A percentile compares a stretch with the other conserved stretches of the same genome.
Evolutionary conservation across 2,113 vertebrate species (phyloP).

Genomic region (Hemicordylus capensis): DNA sequence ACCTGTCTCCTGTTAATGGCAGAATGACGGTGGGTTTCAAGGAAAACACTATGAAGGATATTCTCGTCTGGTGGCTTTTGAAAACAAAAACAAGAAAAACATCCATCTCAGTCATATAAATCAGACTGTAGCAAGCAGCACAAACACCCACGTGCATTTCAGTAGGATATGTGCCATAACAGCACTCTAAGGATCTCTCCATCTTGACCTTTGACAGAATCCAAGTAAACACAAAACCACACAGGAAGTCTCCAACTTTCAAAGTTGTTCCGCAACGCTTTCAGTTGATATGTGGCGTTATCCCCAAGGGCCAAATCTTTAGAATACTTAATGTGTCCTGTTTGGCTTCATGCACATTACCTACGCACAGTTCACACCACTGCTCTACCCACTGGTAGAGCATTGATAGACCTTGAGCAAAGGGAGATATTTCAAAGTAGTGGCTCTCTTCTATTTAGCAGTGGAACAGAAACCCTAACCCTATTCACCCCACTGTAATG

Average conservation of each 20-base stretch:
- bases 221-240: not conserved
- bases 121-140: not conserved
- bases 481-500: no score
- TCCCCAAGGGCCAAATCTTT: accelerated
- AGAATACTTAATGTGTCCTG: not conserved
- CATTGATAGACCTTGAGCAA: no score
- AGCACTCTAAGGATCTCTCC: not conserved
- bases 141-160: not conserved
- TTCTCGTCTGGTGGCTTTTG: conserved; percentile 88
- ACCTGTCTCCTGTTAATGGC: conserved; percentile 94
- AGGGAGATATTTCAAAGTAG: no score
- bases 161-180: not conserved
- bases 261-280: not conserved
- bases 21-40: conserved; percentile 81
- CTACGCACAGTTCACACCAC: not conserved
- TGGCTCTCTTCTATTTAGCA: no score
- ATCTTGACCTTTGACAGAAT: not conserved
- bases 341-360: not conserved
- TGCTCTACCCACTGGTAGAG: no score
- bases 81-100: conserved; percentile 47
- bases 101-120: conserved; percentile 27
- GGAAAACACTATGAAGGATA: conserved; percentile 96
- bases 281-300: not conserved
- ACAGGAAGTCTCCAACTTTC: not conserved
- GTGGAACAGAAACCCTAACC: no score